A percentile compares a stretch with the other conserved stretches of the same genome.
Evolutionary conservation across 2,797 vertebrate species (phyloP).

Genomic region (Parambassis ranga): DNA sequence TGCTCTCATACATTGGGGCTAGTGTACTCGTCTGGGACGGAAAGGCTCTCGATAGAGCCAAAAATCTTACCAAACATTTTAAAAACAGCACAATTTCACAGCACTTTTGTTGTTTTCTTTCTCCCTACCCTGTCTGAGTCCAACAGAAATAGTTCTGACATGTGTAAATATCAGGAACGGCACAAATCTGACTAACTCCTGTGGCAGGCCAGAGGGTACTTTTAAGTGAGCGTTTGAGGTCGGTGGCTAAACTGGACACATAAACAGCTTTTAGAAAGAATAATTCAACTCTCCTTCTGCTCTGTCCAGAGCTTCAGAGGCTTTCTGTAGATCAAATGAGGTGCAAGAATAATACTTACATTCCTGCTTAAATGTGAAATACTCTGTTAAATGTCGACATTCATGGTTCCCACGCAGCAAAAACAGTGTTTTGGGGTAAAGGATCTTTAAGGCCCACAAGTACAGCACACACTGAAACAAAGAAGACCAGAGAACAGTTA

Average conservation of each 20-base stretch:
- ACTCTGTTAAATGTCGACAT: constrained; percentile 99
- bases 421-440: constrained; percentile 98
- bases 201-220: constrained; percentile 37
- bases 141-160: constrained; percentile 72
- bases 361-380: constrained; percentile 99
- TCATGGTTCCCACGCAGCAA: constrained; percentile 99
- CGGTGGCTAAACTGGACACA: constrained; percentile 18
- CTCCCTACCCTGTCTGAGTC: background rate
- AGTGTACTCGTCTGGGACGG: constrained; percentile 38
- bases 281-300: constrained; percentile 33
- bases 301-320: background rate
- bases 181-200: constrained; percentile 17
- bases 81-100: constrained; percentile 44
- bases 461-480: constrained; percentile 76
- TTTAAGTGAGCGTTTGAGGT: constrained; percentile 48
- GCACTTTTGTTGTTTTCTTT: constrained; percentile 12
- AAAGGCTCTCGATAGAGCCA: constrained; percentile 46
- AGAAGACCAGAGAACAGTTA: constrained; percentile 39
- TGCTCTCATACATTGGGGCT: constrained; percentile 45
- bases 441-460: constrained; percentile 81
- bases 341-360: constrained; percentile 87
- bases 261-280: constrained; percentile 55
- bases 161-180: constrained; percentile 69
- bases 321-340: constrained; percentile 32
- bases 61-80: constrained; percentile 50